Evolutionary conservation across 2,888 invertebrate genomes (phyloP).

Genomic region (Pachycephus smyrnensis): DNA sequence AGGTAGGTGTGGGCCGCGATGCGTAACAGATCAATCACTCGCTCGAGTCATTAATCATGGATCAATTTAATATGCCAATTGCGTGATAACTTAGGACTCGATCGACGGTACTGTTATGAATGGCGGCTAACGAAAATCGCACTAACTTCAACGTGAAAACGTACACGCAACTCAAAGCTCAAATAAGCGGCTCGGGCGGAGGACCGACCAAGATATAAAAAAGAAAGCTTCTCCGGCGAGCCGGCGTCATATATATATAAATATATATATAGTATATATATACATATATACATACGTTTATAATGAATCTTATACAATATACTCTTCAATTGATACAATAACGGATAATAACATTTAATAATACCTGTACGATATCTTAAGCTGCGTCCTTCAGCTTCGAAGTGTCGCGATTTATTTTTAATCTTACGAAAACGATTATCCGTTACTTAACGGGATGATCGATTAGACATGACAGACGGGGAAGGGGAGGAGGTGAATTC

Average conservation of each 20-base stretch:
- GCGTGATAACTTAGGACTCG: background rate
- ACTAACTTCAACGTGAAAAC: slow-evolving; percentile 23
- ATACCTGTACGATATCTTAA: slow-evolving; percentile 29
- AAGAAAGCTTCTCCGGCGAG: slow-evolving; percentile 65
- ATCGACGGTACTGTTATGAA: slow-evolving; percentile 14
- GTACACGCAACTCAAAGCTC: slow-evolving; percentile 65
- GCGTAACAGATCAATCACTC: slow-evolving; percentile 11
- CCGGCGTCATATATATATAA: slow-evolving; percentile 61
- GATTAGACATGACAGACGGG: too few species aligned
- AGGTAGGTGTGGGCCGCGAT: slow-evolving; percentile 16
- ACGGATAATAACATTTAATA: slow-evolving; percentile 44
- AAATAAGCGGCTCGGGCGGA: slow-evolving; percentile 66
- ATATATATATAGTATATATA: slow-evolving; percentile 39
- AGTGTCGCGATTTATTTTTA: slow-evolving; percentile 29
- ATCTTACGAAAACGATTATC: too few species aligned
- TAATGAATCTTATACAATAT: slow-evolving; percentile 56
- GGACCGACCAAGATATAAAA: slow-evolving; percentile 55
- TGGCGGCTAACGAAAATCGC: slow-evolving; percentile 18
- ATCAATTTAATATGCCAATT: background rate
- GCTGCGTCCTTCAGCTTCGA: slow-evolving; percentile 44
- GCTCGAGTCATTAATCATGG: background rate
- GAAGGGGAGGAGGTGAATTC: too few species aligned
- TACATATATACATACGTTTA: slow-evolving; percentile 50
- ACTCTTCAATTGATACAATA: slow-evolving; percentile 44
- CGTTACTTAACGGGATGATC: too few species aligned